Conservation (phyloP, 2,888 invertebrate species). For the Apodemia duryi region DNA sequence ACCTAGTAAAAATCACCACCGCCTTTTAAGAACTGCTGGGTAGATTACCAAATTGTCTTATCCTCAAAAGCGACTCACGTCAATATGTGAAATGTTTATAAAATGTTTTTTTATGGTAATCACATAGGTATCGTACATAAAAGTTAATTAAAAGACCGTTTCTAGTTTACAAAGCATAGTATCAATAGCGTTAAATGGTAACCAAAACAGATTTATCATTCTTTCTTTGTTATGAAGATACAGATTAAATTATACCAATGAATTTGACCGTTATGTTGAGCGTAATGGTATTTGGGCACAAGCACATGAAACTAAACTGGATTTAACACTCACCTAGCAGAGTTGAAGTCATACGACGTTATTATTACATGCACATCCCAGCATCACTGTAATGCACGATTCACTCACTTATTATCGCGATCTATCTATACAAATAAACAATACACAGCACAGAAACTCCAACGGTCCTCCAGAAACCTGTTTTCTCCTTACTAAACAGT, state of each 20-base stretch:
- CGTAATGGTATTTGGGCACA: conserved; percentile 25
- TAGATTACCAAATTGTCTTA: background rate
- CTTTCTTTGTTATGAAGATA: conserved; percentile 9
- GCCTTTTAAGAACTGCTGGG: no score
- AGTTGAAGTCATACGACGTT: conserved; percentile 27
- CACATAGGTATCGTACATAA: background rate
- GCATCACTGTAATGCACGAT: conserved; percentile 25
- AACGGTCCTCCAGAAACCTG: conserved; percentile 61
- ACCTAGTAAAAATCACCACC: no score
- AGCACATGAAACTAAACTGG: conserved; percentile 26
- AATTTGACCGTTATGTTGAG: conserved; percentile 20
- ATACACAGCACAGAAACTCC: conserved; percentile 56
- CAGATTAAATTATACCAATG: background rate
- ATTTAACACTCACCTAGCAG: conserved; percentile 33
- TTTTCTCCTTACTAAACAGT: conserved; percentile 50
- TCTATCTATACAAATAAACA: conserved; percentile 41
- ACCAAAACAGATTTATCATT: background rate
- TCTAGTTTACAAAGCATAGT: background rate
- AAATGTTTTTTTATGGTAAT: no score
- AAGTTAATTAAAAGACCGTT: background rate
- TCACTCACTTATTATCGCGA: conserved; percentile 29
- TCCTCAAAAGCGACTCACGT: background rate
- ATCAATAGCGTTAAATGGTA: background rate
- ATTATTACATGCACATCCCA: conserved; percentile 27
- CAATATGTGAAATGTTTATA: background rate